Evolutionary conservation across 2,797 vertebrate genomes (phyloP).

Genomic region (Leuciscus waleckii): DNA sequence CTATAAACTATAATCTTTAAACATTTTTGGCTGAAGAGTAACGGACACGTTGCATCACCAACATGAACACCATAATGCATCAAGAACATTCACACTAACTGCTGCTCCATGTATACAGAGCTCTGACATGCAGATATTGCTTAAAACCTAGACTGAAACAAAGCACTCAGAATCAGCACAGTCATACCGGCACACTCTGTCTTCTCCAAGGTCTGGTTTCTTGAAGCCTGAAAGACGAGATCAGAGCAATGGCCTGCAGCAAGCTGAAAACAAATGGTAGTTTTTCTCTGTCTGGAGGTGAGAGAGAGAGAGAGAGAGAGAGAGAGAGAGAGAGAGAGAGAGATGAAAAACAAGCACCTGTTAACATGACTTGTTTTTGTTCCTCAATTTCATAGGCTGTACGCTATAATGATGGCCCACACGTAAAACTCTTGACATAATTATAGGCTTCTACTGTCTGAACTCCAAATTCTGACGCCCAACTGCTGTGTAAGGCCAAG

Average conservation of each 20-base stretch:
- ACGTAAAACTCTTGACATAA: conserved; percentile 57
- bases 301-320: not conserved
- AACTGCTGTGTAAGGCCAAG: conserved; percentile 7
- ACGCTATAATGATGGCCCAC: conserved; percentile 61
- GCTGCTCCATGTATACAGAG: not conserved
- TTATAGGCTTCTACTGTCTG: conserved; percentile 58
- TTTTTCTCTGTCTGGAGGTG: conserved; percentile 55
- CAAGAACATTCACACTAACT: not conserved
- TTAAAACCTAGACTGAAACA: conserved; percentile 58
- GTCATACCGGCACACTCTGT: conserved; percentile 64
- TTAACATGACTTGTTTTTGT: conserved; percentile 60
- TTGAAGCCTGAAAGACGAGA: conserved; percentile 77
- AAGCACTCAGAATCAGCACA: conserved; percentile 63
- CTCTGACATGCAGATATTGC: not conserved
- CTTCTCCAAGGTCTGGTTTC: conserved; percentile 67
- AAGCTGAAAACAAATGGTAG: conserved; percentile 73
- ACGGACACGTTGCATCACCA: not conserved
- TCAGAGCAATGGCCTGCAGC: conserved; percentile 68
- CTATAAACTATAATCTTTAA: too few relatives aligned
- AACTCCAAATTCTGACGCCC: conserved; percentile 5
- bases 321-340: conserved; percentile 14
- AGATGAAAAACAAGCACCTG: conserved; percentile 59
- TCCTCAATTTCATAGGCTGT: conserved; percentile 56
- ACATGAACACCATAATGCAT: not conserved
- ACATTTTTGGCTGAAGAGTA: not conserved